A percentile compares a stretch with the other conserved stretches of the same genome.
These are phyloP conservation scores for Microplitis manilae DNA, from an alignment of 2,888 invertebrate species.

Conservation along the genomic window DNA sequence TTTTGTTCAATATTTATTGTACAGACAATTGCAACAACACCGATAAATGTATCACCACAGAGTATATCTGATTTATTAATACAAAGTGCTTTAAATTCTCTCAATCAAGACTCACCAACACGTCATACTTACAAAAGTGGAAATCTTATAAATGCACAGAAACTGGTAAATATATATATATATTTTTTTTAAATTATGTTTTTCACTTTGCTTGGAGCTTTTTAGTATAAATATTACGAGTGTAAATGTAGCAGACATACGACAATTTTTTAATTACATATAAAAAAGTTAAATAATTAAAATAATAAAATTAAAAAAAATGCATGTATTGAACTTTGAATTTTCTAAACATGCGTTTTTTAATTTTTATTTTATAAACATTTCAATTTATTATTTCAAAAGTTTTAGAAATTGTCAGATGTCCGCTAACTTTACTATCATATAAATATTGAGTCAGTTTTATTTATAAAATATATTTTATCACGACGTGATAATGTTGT, in stretches of 20 bases:
- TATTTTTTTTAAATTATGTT: too few species aligned
- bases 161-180: constrained; percentile 56
- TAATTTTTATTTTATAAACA: too few species aligned
- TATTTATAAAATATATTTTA: not conserved
- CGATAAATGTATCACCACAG: constrained; percentile 53
- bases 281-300: not conserved
- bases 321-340: too few species aligned
- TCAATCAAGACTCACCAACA: constrained; percentile 61
- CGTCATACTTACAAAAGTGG: constrained; percentile 60
- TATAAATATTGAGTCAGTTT: not conserved
- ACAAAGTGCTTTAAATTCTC: constrained; percentile 58
- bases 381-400: too few species aligned
- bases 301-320: too few species aligned
- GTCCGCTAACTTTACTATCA: too few species aligned
- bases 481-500: not conserved
- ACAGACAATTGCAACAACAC: constrained; percentile 36
- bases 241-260: too few species aligned
- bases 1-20: constrained; percentile 16
- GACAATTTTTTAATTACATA: not conserved
- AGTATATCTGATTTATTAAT: constrained; percentile 56
- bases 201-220: too few species aligned
- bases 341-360: too few species aligned
- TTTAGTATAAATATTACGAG: too few species aligned
- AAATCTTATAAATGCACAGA: constrained; percentile 62
- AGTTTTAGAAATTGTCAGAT: too few species aligned